These are phyloP conservation scores for Tachystola acroxantha DNA, from an alignment of 2,888 invertebrate species.

Conservation along the genomic window DNA sequence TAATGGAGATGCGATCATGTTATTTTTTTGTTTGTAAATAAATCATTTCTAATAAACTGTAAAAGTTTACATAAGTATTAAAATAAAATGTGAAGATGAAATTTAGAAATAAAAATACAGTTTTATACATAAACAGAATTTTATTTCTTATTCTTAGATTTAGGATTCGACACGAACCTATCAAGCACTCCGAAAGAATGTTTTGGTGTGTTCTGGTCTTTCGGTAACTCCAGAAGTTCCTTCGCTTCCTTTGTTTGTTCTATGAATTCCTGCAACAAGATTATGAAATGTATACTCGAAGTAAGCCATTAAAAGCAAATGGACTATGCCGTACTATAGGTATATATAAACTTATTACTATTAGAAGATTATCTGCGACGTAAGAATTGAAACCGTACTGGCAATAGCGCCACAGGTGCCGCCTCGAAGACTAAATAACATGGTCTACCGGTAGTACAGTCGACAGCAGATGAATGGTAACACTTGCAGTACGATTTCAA, in stretches of 20 bases:
- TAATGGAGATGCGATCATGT: conserved; percentile 43
- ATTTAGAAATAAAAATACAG: conserved; percentile 29
- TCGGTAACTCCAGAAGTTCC: conserved; percentile 43
- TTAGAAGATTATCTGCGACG: too few species aligned
- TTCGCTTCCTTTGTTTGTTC: conserved; percentile 49
- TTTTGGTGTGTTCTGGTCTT: conserved; percentile 41
- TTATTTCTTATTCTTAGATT: conserved; percentile 35
- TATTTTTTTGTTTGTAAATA: conserved; percentile 42
- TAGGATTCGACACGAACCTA: conserved; percentile 81
- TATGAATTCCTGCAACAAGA: conserved; percentile 52
- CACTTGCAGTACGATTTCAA: too few species aligned
- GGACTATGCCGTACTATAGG: too few species aligned
- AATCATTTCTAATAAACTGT: conserved; percentile 41
- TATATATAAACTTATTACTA: too few species aligned
- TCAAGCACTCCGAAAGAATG: conserved; percentile 80
- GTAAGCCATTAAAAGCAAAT: too few species aligned
- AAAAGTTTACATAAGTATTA: conserved; percentile 20
- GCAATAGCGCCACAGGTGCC: too few species aligned
- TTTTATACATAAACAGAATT: conserved; percentile 19
- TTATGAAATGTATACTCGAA: conserved; percentile 11
- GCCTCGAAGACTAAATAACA: too few species aligned
- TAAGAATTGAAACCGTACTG: too few species aligned
- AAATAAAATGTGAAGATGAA: conserved; percentile 23
- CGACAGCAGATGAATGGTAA: too few species aligned
- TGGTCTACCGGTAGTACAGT: too few species aligned